Evolutionary conservation across 2,113 vertebrate genomes (phyloP).

Genomic region (Psammodynastes pulverulentus): DNA sequence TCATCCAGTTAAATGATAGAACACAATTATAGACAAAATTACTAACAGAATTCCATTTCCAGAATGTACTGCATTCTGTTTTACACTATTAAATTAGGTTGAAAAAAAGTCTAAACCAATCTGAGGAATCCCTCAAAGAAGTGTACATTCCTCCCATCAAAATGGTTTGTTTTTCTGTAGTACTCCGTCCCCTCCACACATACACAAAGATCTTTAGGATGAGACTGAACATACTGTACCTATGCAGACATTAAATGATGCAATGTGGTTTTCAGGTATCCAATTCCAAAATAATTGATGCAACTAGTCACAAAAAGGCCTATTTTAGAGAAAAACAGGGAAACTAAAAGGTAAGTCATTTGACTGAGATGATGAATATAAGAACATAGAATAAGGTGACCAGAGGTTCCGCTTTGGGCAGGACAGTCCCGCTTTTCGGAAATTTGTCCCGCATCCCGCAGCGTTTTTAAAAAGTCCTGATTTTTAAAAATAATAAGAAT

Average conservation of each 20-base stretch:
- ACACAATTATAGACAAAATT: not conserved
- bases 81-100: not conserved
- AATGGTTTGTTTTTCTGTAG: not conserved
- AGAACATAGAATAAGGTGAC: too few relatives aligned
- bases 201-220: not conserved
- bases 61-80: not conserved
- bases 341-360: not conserved
- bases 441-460: too few relatives aligned
- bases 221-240: not conserved
- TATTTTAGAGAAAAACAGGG: not conserved
- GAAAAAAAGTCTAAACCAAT: not conserved
- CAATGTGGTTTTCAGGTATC: not conserved
- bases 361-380: not conserved
- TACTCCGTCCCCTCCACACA: not conserved
- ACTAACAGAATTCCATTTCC: not conserved
- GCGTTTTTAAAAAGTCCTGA: too few relatives aligned
- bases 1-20: not conserved
- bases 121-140: not conserved
- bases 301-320: not conserved
- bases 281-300: not conserved
- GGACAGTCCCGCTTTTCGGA: too few relatives aligned
- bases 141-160: not conserved
- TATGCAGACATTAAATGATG: not conserved
- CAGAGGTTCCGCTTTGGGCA: too few relatives aligned
- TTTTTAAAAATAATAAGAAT: too few relatives aligned